Evolutionary conservation across 1,140 invertebrate genomes (phyloP).

Genomic region (Nasonia giraulti): DNA sequence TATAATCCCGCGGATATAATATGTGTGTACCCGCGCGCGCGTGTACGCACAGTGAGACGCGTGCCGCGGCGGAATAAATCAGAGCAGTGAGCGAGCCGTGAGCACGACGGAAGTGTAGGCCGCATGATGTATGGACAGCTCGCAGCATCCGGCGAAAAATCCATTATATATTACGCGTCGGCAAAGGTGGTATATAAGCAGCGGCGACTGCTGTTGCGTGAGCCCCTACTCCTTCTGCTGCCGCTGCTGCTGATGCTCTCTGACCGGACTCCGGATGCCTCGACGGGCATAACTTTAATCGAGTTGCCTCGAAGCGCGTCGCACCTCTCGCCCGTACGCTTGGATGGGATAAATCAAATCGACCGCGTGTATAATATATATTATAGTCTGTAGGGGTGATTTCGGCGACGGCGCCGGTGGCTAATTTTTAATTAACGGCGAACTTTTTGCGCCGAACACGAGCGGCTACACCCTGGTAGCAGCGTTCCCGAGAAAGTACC

Average conservation of each 20-base stretch:
- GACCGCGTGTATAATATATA: neutral
- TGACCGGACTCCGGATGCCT: conserved; percentile 45
- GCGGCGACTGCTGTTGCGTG: conserved; percentile 54
- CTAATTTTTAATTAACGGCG: too few relatives aligned
- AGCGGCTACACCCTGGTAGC: too few relatives aligned
- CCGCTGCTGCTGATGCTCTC: neutral
- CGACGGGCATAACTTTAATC: conserved; percentile 63
- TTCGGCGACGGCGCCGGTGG: neutral
- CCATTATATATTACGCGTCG: conserved; percentile 69
- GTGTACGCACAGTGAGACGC: conserved; percentile 56
- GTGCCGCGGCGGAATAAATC: conserved; percentile 66
- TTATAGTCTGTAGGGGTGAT: neutral
- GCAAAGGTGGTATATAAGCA: conserved; percentile 52
- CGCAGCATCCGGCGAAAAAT: conserved; percentile 69
- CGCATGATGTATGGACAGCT: conserved; percentile 69
- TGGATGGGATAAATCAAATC: conserved; percentile 27
- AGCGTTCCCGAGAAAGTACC: too few relatives aligned
- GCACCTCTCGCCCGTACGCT: conserved; percentile 14
- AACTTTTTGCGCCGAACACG: too few relatives aligned
- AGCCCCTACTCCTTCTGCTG: neutral
- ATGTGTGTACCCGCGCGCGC: conserved; percentile 27
- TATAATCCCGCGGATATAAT: neutral
- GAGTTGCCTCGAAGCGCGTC: conserved; percentile 58
- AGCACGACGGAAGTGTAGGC: conserved; percentile 66
- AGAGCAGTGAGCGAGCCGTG: conserved; percentile 56